Base-by-base conservation (phyloP, 2,888 invertebrate genomes). In the Anorthoa munda region DNA sequence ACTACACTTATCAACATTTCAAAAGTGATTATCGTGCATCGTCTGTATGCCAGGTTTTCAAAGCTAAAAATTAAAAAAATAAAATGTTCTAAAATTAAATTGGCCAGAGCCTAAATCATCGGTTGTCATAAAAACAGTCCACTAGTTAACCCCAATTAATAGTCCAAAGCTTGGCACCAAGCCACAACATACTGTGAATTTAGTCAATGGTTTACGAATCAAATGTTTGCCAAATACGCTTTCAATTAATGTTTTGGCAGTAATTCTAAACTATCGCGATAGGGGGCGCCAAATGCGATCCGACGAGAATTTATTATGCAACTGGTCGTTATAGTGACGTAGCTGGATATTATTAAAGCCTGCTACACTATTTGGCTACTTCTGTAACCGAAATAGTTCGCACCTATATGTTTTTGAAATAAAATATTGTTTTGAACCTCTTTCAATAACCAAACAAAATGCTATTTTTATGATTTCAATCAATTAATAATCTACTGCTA, bases 231-330 rank as follows among this genome's bases (percentile, higher is more conserved):
- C 79, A 79, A 81, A 81, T 81, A 77, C 45, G 56, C 82, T 77
- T 81, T 82, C 79, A 79, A 79, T 79, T 79, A 77, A 81, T 79
- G 77, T 79, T 77, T 63, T 81, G 82, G 79, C 77, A 70, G 50
- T 74, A 48, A 79, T 79, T 67, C 77, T 74, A 77, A 77, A 60
- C 79, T 72, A 59, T 77, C 23, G 76, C 51, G 55, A 13, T 45
- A 12, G 50, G 17, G 61, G 50, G 21, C 56, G 61, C 81, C 80
- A 77, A 77, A 66, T 74, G 55, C 60, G 45, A 80, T 50, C 23
- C 51, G 13, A 73, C n/a, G 18, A 46, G 59, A 31, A 13, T 79
- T 45, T 51, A 51, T 11, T 50, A 73, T 60, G 23, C 39, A 23
- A 74, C n/a, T 18, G 23, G 21, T 1, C 15, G 1, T 17, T 56